Evolutionary conservation across 2,797 vertebrate genomes (phyloP).

Genomic region (Alosa sapidissima): DNA sequence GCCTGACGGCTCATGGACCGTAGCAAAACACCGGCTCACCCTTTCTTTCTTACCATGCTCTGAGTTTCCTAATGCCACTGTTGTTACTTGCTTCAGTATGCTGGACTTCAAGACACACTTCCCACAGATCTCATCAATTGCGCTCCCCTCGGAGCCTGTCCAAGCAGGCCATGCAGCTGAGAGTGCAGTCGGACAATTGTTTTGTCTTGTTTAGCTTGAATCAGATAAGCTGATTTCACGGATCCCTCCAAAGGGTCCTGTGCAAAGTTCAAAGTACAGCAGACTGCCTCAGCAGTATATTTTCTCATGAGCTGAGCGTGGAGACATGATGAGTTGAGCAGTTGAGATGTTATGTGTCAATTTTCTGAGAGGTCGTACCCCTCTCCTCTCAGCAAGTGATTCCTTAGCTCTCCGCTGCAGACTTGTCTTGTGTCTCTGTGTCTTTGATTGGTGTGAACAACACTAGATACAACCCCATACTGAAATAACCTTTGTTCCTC

Average conservation of each 20-base stretch:
- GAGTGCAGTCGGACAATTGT: neutral
- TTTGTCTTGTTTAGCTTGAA: neutral
- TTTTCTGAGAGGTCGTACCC: neutral
- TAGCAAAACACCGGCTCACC: neutral
- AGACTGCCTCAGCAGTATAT: neutral
- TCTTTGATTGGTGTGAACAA: constrained; percentile 4
- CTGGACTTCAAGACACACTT: neutral
- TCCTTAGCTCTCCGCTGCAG: neutral
- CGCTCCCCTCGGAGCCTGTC: neutral
- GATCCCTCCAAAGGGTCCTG: neutral
- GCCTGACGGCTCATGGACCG: neutral
- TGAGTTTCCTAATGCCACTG: neutral
- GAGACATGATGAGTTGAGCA: neutral
- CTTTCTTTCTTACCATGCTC: neutral
- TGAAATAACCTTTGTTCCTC: constrained; percentile 8
- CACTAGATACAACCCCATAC: neutral
- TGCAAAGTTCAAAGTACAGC: neutral
- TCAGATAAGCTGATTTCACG: neutral
- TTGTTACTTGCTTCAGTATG: neutral
- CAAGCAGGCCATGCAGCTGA: neutral
- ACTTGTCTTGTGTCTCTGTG: neutral
- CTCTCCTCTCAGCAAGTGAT: neutral
- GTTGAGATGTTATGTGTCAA: neutral
- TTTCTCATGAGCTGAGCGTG: neutral
- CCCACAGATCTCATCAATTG: neutral